phyloP scores from a whole-genome alignment of 2,888 invertebrate genomes.

The Desoria tigrina region DNA sequence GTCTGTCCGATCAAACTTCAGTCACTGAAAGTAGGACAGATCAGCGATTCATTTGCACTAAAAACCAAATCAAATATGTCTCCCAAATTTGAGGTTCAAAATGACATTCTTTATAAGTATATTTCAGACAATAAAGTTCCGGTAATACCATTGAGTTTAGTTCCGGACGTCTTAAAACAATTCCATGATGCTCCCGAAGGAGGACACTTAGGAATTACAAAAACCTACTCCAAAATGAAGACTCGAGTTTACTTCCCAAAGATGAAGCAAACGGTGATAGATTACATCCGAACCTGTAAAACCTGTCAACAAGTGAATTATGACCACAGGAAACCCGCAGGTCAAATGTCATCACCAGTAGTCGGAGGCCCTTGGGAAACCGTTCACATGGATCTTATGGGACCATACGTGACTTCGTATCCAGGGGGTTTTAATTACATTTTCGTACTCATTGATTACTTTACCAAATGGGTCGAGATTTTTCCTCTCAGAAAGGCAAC shows the following conservation, averaged over 20 bases:
- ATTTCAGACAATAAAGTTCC: no score
- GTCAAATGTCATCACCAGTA: conserved; percentile 15
- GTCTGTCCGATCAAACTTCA: neutral
- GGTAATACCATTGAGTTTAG: no score
- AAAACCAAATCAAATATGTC: no score
- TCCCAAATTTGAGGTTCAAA: no score
- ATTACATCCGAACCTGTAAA: conserved; percentile 28
- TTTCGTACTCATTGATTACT: conserved; percentile 40
- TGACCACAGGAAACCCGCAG: conserved; percentile 20
- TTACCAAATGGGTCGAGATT: conserved; percentile 38
- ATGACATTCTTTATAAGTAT: no score
- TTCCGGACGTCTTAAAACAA: no score
- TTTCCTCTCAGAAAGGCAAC: conserved; percentile 36
- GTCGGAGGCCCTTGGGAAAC: conserved; percentile 27
- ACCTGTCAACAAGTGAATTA: conserved; percentile 25
- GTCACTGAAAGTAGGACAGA: neutral
- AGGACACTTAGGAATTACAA: no score
- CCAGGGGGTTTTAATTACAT: conserved; percentile 20
- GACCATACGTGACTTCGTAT: conserved; percentile 24
- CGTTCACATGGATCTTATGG: conserved; percentile 28
- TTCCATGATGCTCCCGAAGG: no score
- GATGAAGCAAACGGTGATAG: conserved; percentile 14
- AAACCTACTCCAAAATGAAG: conserved; percentile 24
- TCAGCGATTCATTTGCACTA: no score
- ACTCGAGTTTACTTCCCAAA: conserved; percentile 25